Conservation (phyloP, 2,888 invertebrate species). For the Fabriciana adippe region DNA sequence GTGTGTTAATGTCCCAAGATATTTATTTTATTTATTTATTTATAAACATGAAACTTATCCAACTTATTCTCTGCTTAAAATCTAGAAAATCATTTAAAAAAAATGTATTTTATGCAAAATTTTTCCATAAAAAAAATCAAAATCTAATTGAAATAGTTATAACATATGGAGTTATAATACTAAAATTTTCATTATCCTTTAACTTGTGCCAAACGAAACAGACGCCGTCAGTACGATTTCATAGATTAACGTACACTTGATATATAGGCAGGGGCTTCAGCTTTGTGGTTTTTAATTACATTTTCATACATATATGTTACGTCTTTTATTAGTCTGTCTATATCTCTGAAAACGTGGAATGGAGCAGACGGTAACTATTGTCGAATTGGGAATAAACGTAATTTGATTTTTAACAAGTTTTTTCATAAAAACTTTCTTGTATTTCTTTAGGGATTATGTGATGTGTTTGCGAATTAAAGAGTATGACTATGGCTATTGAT, state of each 20-base stretch:
- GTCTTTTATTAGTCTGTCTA: slow-evolving; percentile 21
- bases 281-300: slow-evolving; percentile 31
- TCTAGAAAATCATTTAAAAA: too few species aligned
- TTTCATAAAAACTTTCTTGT: slow-evolving; percentile 5
- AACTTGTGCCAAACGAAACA: slow-evolving; percentile 16
- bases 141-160: too few species aligned
- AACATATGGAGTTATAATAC: not conserved
- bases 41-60: too few species aligned
- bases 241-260: slow-evolving; percentile 55
- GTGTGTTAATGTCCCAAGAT: too few species aligned
- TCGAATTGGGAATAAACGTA: slow-evolving; percentile 15
- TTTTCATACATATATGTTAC: slow-evolving; percentile 12
- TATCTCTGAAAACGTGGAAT: slow-evolving; percentile 11
- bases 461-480: not conserved
- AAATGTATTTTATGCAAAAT: too few species aligned
- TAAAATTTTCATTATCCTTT: not conserved
- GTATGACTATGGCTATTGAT: not conserved
- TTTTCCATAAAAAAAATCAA: too few species aligned
- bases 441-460: slow-evolving; percentile 13
- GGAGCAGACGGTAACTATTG: slow-evolving; percentile 5
- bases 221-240: slow-evolving; percentile 47
- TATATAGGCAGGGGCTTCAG: slow-evolving; percentile 26
- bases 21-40: too few species aligned
- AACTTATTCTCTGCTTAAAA: too few species aligned
- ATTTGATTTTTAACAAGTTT: slow-evolving; percentile 16